phyloP scores from a whole-genome alignment of 2,113 vertebrate genomes.

The Anoura caudifer region DNA sequence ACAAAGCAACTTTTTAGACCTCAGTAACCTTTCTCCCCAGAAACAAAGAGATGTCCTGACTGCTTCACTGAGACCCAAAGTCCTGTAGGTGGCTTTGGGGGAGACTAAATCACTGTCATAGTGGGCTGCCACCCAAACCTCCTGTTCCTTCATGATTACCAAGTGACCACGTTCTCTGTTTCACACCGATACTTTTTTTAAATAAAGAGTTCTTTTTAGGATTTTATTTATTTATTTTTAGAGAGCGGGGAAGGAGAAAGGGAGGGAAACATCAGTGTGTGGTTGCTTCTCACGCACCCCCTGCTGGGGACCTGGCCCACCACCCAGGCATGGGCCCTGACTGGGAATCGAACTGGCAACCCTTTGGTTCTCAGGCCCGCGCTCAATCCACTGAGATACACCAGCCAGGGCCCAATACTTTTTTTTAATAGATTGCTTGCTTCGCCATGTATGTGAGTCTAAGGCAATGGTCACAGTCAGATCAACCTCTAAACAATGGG shows the following conservation, averaged over 20 bases:
- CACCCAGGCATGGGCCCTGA: no score
- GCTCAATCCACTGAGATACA: no score
- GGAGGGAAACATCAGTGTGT: no score
- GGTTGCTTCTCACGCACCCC: no score
- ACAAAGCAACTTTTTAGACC: neutral
- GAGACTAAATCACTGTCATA: constrained; percentile 9
- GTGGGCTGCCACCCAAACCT: neutral
- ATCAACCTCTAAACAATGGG: neutral
- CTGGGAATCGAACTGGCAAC: no score
- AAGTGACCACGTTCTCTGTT: neutral
- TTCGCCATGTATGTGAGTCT: neutral
- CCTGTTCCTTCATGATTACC: neutral
- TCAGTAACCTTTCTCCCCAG: neutral
- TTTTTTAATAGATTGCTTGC: neutral
- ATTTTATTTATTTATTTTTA: no score
- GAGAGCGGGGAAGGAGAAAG: no score
- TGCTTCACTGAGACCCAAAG: neutral
- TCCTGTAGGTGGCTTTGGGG: neutral
- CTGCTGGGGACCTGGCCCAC: no score
- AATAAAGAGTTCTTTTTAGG: neutral
- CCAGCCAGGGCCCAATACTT: no score
- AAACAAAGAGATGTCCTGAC: constrained; percentile 18
- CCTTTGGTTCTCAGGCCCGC: no score
- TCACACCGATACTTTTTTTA: neutral
- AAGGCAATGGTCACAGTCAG: neutral